Evolutionary conservation across 2,888 invertebrate genomes (phyloP), one percentile per base, ranked within the genome.

Genomic region (Sepiola atlantica): DNA sequence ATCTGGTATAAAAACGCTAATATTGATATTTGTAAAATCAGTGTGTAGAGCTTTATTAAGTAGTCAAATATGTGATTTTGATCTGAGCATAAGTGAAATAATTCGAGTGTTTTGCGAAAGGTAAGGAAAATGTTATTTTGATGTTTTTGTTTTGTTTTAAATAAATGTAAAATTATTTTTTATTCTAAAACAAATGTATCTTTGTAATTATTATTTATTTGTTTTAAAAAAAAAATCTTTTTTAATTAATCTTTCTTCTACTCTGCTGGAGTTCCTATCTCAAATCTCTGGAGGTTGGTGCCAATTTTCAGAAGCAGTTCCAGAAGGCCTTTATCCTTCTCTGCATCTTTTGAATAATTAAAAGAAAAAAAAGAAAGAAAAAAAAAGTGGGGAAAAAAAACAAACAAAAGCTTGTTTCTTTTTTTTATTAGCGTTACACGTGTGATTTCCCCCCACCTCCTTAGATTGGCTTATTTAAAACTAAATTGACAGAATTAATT

Each of bases 281-380:
- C 77, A 77, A 77, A 77, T n/a, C 77, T 77, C 77, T 77, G 77
- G 77, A n/a, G 77, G 77, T 77, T 77, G 77, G 77, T 77, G 77
- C 77, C n/a, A 32, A n/a, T 32, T 77, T 77, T 14, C 77, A 77
- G n/a, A 77, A 77, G n/a, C 6, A 28, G 61, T 28, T 61, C 14
- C 77, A n/a, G n/a, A 77, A 77, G 77, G n/a, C 10, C n/a, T 77
- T 77, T 14, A 32, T 18, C 77, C 12, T 77, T 77, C 18, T 32
- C 0, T 77, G 77, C 77, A 77, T 77, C 77, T 77, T 77, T 77
- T 77, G 77, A 77, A 77, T 77, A 77, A 77, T 77, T 77, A 77
- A 77, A 77, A 77, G n/a, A n/a, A 32, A 28, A 61, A 21, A 57
- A 61, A 8, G 24, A 61, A 61, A 6, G 24, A 61, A 28, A 28